phyloP scores from a whole-genome alignment of 2,797 vertebrate species.

The Coendou prehensilis region DNA sequence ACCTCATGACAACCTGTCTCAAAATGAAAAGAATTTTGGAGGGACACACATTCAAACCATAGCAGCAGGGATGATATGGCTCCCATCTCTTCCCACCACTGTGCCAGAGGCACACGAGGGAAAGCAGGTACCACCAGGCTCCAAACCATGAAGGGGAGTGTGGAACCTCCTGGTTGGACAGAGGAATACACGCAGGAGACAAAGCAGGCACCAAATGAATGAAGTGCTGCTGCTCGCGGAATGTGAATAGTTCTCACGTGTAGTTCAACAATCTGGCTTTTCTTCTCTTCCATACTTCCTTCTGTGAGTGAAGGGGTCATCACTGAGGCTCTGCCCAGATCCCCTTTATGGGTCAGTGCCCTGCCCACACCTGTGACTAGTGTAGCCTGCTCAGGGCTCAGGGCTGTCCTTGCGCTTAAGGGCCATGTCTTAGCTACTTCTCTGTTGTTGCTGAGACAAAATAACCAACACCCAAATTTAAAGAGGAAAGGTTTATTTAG shows the following conservation, averaged over 20 bases:
- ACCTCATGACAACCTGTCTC: not conserved
- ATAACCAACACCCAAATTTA: too few relatives aligned
- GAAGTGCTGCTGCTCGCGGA: not conserved
- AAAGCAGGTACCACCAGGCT: not conserved
- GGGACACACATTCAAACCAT: not conserved
- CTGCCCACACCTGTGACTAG: not conserved
- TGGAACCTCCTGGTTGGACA: not conserved
- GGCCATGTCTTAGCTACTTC: not conserved
- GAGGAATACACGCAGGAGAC: not conserved
- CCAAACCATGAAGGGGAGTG: not conserved
- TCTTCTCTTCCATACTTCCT: not conserved
- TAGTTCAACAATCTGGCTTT: not conserved
- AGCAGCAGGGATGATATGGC: not conserved
- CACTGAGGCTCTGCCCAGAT: not conserved
- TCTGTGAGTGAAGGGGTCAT: not conserved
- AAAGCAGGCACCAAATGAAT: not conserved
- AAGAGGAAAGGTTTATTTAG: too few relatives aligned
- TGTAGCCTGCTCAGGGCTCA: not conserved
- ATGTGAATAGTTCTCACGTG: not conserved
- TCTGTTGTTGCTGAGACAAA: too few relatives aligned
- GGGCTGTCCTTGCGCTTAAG: not conserved
- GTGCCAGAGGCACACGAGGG: not conserved
- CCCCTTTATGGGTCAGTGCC: not conserved
- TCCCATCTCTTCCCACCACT: not conserved
- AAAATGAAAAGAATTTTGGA: not conserved